phyloP scores from a whole-genome alignment of 2,797 vertebrate genomes.

The Oryzias dopingdopingensis region DNA sequence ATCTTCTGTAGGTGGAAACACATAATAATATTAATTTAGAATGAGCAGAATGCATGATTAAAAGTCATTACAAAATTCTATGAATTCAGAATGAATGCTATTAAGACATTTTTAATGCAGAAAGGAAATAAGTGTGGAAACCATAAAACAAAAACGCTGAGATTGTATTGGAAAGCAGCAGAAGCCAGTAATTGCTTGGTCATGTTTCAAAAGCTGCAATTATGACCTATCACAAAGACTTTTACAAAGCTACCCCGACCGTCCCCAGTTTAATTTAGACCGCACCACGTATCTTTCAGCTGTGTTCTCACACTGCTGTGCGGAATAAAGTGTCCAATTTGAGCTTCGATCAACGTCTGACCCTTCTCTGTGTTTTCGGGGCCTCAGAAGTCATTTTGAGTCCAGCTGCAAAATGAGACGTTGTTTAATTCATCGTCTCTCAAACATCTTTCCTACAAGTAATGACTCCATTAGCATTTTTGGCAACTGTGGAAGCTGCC shows the following conservation, averaged over 20 bases:
- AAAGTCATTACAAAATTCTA: conserved; percentile 2
- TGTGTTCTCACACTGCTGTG: conserved; percentile 7
- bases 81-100: no score
- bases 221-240: conserved; percentile 37
- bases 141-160: conserved; percentile 35
- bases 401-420: conserved; percentile 32
- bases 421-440: conserved; percentile 54
- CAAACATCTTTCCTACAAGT: conserved; percentile 49
- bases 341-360: conserved; percentile 44
- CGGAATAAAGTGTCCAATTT: conserved; percentile 37
- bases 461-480: conserved; percentile 59
- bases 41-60: conserved; percentile 9
- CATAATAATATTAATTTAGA: conserved; percentile 11
- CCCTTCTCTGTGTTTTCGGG: conserved; percentile 30
- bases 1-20: conserved; percentile 6
- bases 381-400: conserved; percentile 24
- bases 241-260: conserved; percentile 17
- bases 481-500: conserved; percentile 17
- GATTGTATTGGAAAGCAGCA: conserved; percentile 16
- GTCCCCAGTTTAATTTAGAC: conserved; percentile 30
- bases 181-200: conserved; percentile 25
- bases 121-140: not conserved
- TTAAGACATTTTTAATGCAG: not conserved
- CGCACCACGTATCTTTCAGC: conserved; percentile 11
- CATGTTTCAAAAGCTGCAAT: conserved; percentile 31